These are phyloP conservation scores for Nycticryphes semicollaris DNA, from an alignment of 2,113 vertebrate genomes.

Conservation along the genomic window DNA sequence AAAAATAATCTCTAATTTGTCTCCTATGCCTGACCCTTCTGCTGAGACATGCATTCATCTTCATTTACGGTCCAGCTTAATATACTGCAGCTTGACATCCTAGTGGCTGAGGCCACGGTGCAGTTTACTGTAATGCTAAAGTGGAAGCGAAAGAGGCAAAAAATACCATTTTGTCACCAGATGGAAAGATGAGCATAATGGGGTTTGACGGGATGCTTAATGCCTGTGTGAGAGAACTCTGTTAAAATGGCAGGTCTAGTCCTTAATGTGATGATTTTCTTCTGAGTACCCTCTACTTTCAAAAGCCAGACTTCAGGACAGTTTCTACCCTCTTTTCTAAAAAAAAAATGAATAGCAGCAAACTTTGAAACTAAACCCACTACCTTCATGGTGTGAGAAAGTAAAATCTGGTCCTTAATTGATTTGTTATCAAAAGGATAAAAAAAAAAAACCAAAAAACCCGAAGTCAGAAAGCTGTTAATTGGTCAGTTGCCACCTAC, in stretches of 20 bases:
- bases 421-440: not conserved
- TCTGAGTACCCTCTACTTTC: not conserved
- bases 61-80: conserved; percentile 15
- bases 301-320: not conserved
- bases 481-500: not conserved
- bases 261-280: not conserved
- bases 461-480: not conserved
- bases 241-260: not conserved
- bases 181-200: not conserved
- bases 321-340: not conserved
- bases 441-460: not conserved
- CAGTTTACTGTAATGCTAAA: conserved; percentile 8
- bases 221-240: not conserved
- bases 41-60: not conserved
- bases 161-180: not conserved
- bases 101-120: not conserved
- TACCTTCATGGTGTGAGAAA: not conserved
- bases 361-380: not conserved
- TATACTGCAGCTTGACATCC: conserved; percentile 7
- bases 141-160: not conserved
- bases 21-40: not conserved
- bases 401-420: not conserved
- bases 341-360: not conserved
- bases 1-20: conserved; percentile 7
- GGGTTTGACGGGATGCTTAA: not conserved